phyloP scores from a whole-genome alignment of 92 coral and sea anemone species.

The Porites cylindrica region DNA sequence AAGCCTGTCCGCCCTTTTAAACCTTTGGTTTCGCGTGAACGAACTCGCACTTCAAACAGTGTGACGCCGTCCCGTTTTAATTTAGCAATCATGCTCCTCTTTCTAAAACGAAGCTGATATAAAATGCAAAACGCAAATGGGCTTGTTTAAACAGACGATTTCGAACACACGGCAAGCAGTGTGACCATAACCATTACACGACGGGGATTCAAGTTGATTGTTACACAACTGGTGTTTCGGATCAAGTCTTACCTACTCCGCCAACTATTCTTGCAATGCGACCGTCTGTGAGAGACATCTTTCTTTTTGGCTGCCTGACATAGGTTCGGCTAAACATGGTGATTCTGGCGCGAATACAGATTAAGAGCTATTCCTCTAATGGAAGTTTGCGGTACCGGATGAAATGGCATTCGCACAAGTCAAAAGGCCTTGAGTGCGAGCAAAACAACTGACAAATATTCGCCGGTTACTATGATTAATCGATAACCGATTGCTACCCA shows the following conservation, averaged over 20 bases:
- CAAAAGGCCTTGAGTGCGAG: background rate
- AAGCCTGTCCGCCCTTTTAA: background rate
- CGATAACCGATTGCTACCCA: background rate
- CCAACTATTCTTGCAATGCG: constrained; percentile 19
- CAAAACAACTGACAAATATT: background rate
- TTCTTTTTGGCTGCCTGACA: constrained; percentile 16
- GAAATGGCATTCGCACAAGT: background rate
- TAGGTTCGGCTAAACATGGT: constrained; percentile 30
- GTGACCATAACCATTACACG: background rate
- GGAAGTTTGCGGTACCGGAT: background rate
- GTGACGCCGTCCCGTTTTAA: background rate
- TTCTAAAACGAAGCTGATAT: background rate
- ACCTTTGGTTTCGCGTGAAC: background rate
- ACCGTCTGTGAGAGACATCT: constrained; percentile 26
- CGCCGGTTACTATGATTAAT: background rate
- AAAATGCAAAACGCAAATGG: background rate
- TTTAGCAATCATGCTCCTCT: background rate
- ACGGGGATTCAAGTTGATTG: background rate
- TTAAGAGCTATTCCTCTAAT: background rate
- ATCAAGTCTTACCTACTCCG: constrained; percentile 22
- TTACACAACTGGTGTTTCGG: background rate
- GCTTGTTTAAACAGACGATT: background rate
- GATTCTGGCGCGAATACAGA: background rate
- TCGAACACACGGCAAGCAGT: background rate
- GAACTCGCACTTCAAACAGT: background rate